A percentile compares a stretch with the other conserved stretches of the same genome.
Conservation (phyloP, 2,888 invertebrate genomes). For the Harmothoe impar region DNA sequence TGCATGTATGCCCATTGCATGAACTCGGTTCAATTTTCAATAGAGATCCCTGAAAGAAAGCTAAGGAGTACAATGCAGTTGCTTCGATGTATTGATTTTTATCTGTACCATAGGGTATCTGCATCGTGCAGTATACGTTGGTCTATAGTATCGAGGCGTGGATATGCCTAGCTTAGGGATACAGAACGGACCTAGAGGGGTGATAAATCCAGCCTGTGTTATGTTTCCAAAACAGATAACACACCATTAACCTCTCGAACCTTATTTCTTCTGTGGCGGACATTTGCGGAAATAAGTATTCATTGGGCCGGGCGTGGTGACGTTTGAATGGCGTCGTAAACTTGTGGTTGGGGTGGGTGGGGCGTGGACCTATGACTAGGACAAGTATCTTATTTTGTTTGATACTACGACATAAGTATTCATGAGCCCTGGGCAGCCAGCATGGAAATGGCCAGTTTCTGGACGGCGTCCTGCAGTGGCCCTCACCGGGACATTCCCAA, state of each 20-base stretch:
- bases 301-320: conserved; percentile 39
- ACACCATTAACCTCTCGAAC: conserved; percentile 43
- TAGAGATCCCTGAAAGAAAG: too few species aligned
- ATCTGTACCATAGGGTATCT: too few species aligned
- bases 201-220: conserved; percentile 42
- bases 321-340: conserved; percentile 56
- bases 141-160: too few species aligned
- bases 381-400: conserved; percentile 55
- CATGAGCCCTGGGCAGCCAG: conserved; percentile 9
- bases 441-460: conserved; percentile 19
- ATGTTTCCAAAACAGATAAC: conserved; percentile 53
- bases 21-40: too few species aligned
- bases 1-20: too few species aligned
- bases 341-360: neutral
- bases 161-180: neutral
- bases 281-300: conserved; percentile 56
- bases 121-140: too few species aligned
- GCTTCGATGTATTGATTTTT: too few species aligned
- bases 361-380: conserved; percentile 37
- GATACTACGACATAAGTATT: conserved; percentile 52
- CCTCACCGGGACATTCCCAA: conserved; percentile 8
- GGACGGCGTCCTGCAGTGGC: neutral
- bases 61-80: too few species aligned
- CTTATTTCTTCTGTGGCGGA: conserved; percentile 55
- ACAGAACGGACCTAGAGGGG: neutral